These are phyloP conservation scores for Automeris io DNA, from an alignment of 2,888 invertebrate species.

Conservation along the genomic window DNA sequence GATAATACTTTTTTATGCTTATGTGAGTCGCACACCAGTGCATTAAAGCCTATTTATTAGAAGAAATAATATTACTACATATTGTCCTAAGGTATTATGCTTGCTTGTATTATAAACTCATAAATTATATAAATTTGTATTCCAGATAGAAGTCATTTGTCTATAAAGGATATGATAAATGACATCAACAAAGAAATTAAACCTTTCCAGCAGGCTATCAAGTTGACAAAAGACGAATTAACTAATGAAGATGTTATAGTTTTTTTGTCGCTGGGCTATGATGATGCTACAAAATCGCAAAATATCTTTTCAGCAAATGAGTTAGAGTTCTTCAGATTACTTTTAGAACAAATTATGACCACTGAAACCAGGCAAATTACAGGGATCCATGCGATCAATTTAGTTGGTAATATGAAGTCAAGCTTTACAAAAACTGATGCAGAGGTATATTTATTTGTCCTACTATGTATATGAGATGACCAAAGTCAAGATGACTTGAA, in stretches of 20 bases:
- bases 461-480: too few species aligned
- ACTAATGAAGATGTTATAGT: conserved; percentile 52
- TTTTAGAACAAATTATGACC: conserved; percentile 59
- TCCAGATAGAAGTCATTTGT: conserved; percentile 31
- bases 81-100: too few species aligned
- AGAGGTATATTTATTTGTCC: conserved; percentile 51
- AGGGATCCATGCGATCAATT: conserved; percentile 53
- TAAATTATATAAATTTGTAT: conserved; percentile 11
- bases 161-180: conserved; percentile 39
- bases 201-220: conserved; percentile 52
- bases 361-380: conserved; percentile 55
- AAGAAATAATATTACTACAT: too few species aligned
- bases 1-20: too few species aligned
- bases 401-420: conserved; percentile 49
- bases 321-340: conserved; percentile 55
- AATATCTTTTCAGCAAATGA: conserved; percentile 50
- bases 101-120: too few species aligned
- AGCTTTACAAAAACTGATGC: conserved; percentile 55
- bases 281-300: conserved; percentile 57
- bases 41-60: too few species aligned
- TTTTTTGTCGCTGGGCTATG: conserved; percentile 52
- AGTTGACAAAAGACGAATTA: conserved; percentile 51
- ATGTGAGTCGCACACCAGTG: too few species aligned
- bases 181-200: conserved; percentile 53
- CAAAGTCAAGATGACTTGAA: too few species aligned